These are phyloP conservation scores for Bathynomus jamesi DNA, from an alignment of 1,140 invertebrate genomes.

Conservation along the genomic window DNA sequence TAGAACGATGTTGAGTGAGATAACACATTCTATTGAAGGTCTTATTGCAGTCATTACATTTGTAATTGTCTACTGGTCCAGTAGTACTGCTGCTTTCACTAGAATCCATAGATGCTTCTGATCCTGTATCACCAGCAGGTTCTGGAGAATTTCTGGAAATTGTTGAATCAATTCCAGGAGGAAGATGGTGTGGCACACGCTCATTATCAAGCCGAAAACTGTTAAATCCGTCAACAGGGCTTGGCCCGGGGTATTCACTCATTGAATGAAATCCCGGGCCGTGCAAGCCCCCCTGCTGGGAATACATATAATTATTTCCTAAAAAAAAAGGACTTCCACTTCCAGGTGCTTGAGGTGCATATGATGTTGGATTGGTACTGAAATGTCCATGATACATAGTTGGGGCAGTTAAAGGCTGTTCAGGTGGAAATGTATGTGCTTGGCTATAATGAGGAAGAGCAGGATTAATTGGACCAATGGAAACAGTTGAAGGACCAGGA, in stretches of 20 bases:
- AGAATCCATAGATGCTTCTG: conserved; percentile 31
- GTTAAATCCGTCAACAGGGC: conserved; percentile 20
- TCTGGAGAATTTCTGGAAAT: conserved; percentile 10
- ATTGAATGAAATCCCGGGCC: conserved; percentile 36
- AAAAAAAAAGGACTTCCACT: conserved; percentile 2
- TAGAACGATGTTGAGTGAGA: conserved; percentile 77
- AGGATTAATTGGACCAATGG: not conserved
- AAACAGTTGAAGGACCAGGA: not conserved
- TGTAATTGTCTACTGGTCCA: conserved; percentile 39
- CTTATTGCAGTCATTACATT: conserved; percentile 74
- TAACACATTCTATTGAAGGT: conserved; percentile 78
- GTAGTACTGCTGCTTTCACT: conserved; percentile 25
- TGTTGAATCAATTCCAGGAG: conserved; percentile 20
- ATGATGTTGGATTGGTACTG: conserved; percentile 29
- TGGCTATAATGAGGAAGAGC: not conserved
- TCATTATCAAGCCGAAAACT: conserved; percentile 21
- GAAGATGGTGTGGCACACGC: conserved; percentile 7
- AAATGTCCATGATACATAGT: conserved; percentile 36
- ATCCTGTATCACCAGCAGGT: conserved; percentile 25
- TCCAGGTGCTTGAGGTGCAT: conserved; percentile 14
- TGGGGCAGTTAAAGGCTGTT: conserved; percentile 25
- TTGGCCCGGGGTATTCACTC: conserved; percentile 33
- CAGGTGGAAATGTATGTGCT: not conserved
- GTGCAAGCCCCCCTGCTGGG: conserved; percentile 28
- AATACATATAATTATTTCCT: conserved; percentile 5